A percentile compares a stretch with the other conserved stretches of the same genome.
phyloP scores from a whole-genome alignment of 2,888 invertebrate genomes.

The Morpho helenor region DNA sequence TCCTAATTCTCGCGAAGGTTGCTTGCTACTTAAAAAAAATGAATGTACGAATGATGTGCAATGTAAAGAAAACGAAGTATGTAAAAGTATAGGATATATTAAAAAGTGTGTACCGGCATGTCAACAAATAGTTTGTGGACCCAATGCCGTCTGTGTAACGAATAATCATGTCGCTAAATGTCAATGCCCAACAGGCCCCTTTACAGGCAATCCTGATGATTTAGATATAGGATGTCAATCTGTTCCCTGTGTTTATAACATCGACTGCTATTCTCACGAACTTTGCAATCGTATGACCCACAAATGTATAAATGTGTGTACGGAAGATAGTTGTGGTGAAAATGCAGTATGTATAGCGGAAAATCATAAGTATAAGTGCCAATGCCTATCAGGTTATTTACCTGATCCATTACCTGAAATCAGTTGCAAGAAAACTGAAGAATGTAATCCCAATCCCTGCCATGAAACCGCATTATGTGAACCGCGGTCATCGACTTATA shows the following conservation, averaged over 20 bases:
- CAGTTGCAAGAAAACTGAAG: conserved; percentile 85
- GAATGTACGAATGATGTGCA: conserved; percentile 89
- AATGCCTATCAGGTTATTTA: conserved; percentile 90
- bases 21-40: conserved; percentile 84
- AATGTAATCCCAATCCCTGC: conserved; percentile 88
- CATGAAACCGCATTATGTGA: conserved; percentile 90
- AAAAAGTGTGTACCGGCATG: conserved; percentile 89
- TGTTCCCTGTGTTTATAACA: conserved; percentile 92
- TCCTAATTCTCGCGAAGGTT: conserved; percentile 94
- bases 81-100: conserved; percentile 80
- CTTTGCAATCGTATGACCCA: conserved; percentile 91
- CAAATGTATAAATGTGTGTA: conserved; percentile 89
- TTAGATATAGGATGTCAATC: conserved; percentile 85
- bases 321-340: conserved; percentile 89
- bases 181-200: conserved; percentile 92
- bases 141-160: conserved; percentile 91
- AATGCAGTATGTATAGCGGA: conserved; percentile 94
- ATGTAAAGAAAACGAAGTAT: conserved; percentile 90
- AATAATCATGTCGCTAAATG: conserved; percentile 95
- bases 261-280: conserved; percentile 88
- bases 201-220: conserved; percentile 92
- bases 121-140: conserved; percentile 87
- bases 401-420: conserved; percentile 92
- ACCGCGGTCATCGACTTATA: conserved; percentile 81
- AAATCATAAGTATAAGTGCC: conserved; percentile 89